Evolutionary conservation across 2,797 vertebrate species (phyloP).

Genomic region (Melanotaenia nigrans): DNA sequence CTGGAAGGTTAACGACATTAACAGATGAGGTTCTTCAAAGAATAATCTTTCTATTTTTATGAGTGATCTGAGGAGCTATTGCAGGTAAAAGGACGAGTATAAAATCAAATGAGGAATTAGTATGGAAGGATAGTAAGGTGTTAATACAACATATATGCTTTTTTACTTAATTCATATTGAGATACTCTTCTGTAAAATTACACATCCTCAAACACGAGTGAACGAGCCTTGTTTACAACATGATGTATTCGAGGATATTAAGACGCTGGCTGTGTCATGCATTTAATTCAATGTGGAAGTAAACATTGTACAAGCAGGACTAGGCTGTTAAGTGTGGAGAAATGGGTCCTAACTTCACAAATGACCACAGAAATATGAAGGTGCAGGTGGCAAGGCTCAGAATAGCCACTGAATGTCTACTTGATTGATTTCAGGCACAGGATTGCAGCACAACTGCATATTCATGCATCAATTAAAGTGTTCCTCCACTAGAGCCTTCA

Average conservation of each 20-base stretch:
- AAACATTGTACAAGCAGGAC: conserved; percentile 26
- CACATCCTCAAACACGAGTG: conserved; percentile 32
- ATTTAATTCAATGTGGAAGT: conserved; percentile 18
- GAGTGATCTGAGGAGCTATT: conserved; percentile 4
- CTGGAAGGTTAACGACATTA: not conserved
- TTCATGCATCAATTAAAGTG: conserved; percentile 78
- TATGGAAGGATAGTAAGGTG: conserved; percentile 36
- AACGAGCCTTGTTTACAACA: conserved; percentile 28
- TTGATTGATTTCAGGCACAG: conserved; percentile 77
- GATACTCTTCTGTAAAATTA: conserved; percentile 20
- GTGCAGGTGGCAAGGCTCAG: conserved; percentile 63
- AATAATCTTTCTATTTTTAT: not conserved
- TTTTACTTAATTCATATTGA: conserved; percentile 29
- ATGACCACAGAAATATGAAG: conserved; percentile 32
- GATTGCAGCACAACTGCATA: conserved; percentile 72
- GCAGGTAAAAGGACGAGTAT: conserved; percentile 18
- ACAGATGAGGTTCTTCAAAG: not conserved
- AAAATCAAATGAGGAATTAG: conserved; percentile 10
- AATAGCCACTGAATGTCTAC: conserved; percentile 56
- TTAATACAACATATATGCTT: conserved; percentile 42
- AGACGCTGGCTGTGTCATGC: conserved; percentile 30
- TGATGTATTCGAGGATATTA: conserved; percentile 29
- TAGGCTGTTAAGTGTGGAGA: conserved; percentile 28
- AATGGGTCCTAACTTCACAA: conserved; percentile 43
- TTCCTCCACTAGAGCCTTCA: conserved; percentile 53